Evolutionary conservation across 2,888 invertebrate species (phyloP).

Genomic region (Stramonita haemastoma): DNA sequence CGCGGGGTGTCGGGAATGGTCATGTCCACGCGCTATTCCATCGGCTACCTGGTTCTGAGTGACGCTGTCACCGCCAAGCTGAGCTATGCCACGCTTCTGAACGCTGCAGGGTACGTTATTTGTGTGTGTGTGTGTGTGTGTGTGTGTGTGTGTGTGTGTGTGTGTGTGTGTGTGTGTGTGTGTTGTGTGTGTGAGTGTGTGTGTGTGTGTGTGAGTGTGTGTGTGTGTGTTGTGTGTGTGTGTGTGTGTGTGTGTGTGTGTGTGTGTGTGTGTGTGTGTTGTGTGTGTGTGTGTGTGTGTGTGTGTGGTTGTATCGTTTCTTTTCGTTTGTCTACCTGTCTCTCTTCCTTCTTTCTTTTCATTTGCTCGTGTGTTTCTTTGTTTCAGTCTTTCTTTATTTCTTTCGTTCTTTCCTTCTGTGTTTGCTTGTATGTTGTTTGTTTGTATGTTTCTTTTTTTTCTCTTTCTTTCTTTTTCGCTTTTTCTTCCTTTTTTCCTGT

Average conservation of each 20-base stretch:
- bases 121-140: not conserved
- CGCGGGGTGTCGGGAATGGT: slow-evolving; percentile 64
- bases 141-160: not conserved
- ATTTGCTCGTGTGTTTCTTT: no score
- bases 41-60: slow-evolving; percentile 68
- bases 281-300: no score
- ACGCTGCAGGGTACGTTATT: slow-evolving; percentile 53
- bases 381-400: no score
- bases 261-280: not conserved
- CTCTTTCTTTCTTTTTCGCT: no score
- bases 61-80: slow-evolving; percentile 57
- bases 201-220: not conserved
- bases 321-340: no score
- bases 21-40: slow-evolving; percentile 60
- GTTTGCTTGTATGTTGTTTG: no score
- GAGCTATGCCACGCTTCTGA: slow-evolving; percentile 57
- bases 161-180: slow-evolving; percentile 18
- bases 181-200: not conserved
- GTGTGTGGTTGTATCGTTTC: no score
- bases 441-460: no score
- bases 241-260: not conserved
- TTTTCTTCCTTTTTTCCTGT: no score
- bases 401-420: no score
- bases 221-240: not conserved
- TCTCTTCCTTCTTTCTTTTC: no score